Base-by-base conservation (phyloP, 2,797 vertebrate genomes). In the Sebastes flavidus region DNA sequence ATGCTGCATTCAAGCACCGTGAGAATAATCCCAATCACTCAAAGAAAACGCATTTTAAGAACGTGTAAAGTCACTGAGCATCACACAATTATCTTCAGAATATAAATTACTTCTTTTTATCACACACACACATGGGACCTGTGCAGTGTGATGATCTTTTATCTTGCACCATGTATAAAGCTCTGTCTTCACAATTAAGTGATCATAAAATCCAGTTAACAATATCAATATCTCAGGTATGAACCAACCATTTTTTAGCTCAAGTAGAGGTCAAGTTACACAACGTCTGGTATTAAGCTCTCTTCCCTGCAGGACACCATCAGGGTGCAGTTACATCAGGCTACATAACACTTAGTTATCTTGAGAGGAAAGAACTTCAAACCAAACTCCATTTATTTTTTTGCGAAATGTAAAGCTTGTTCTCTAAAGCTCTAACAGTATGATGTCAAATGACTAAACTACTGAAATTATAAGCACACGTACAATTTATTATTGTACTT, bases 301-400 rank as follows among this genome's bases (percentile, higher is more conserved):
- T 32, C 32, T 11, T 72, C 60, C 65, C 56, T 74, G 61, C 27
- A 72, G 75, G 34, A 60, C 73, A 32, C 16, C 32, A 71, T 34
- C 27, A 52, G 67, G 72, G 9, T 78, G 54, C 36, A 77, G 42
- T 12, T 49, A 30, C 22, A 9, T 72, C 70, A 61, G 22, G 52
- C 22, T 88, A 81, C 72, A 72, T 74, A 86, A 84, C 14, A 2
- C 29, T 65, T 36, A 63, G 68, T 12, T 38, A 34, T 60, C 18
- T 12, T 18, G 18, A 46, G 22, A n/a, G 25, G 4, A 38, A 20
- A 63, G 1, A 76, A 49, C 34, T 38, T 59, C 22, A 1, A 20
- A 62, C 10, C 58, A 22, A 13, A 34, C 34, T 49, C 11, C 34
- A 29, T 20, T 55, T 5, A 2, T 16, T 2, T 16, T 16, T n/a